A percentile compares a stretch with the other conserved stretches of the same genome.
Evolutionary conservation across 2,888 invertebrate species (phyloP).

Genomic region (Proisotoma minuta): DNA sequence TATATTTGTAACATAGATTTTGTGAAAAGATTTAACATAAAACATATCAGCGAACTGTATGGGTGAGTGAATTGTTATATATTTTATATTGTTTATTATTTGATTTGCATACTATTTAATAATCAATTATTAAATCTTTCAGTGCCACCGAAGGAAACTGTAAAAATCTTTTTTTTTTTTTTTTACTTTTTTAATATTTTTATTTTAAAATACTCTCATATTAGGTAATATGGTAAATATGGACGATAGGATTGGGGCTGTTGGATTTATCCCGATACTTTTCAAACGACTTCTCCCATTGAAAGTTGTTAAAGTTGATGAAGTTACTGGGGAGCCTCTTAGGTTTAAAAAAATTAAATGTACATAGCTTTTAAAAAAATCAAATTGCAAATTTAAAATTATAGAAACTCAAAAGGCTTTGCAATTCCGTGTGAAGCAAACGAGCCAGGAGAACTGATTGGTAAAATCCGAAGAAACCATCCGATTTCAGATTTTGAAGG

Average conservation of each 20-base stretch:
- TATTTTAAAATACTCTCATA: neutral
- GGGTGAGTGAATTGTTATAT: too few species aligned
- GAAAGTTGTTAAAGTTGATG: slow-evolving; percentile 83
- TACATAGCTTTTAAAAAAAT: too few species aligned
- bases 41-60: slow-evolving; percentile 84
- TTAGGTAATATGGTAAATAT: slow-evolving; percentile 67
- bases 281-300: slow-evolving; percentile 86
- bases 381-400: too few species aligned
- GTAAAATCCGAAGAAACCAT: slow-evolving; percentile 83
- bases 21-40: slow-evolving; percentile 76
- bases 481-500: slow-evolving; percentile 57
- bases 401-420: too few species aligned
- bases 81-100: too few species aligned
- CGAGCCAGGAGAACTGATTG: slow-evolving; percentile 93
- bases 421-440: slow-evolving; percentile 60
- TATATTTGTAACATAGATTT: too few species aligned
- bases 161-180: slow-evolving; percentile 56
- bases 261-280: slow-evolving; percentile 88
- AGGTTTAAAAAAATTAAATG: slow-evolving; percentile 64
- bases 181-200: neutral
- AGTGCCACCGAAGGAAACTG: slow-evolving; percentile 96
- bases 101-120: too few species aligned
- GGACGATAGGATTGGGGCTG: slow-evolving; percentile 86
- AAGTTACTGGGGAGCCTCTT: slow-evolving; percentile 80
- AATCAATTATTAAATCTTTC: too few species aligned